These are phyloP conservation scores for Ceratothoa steindachneri DNA, from an alignment of 2,888 invertebrate genomes.

Conservation along the genomic window DNA sequence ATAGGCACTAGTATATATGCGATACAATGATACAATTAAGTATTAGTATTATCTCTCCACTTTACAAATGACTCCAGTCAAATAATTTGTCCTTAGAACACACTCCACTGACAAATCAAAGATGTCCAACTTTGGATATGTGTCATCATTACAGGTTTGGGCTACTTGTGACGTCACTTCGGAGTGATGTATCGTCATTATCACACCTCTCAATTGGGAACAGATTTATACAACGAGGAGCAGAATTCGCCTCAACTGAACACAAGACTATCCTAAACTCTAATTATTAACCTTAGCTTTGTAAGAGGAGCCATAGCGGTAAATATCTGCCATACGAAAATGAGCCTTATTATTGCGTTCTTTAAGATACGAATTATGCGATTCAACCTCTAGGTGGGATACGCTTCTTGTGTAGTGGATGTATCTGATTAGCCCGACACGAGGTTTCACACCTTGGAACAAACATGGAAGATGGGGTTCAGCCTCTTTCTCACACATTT, in stretches of 20 bases:
- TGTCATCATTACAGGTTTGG: slow-evolving; percentile 6
- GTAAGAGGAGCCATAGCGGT: background rate
- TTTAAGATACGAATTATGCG: background rate
- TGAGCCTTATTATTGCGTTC: background rate
- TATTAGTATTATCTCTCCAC: too few relatives aligned
- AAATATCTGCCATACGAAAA: background rate
- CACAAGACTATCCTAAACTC: slow-evolving; percentile 12
- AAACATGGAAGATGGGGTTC: slow-evolving; percentile 36
- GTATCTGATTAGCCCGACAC: slow-evolving; percentile 41
- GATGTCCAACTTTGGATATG: too few relatives aligned
- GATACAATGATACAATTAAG: too few relatives aligned
- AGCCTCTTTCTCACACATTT: background rate
- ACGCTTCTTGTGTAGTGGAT: slow-evolving; percentile 17
- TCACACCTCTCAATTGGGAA: slow-evolving; percentile 10
- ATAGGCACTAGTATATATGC: too few relatives aligned
- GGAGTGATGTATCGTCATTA: slow-evolving; percentile 9
- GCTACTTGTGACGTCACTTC: slow-evolving; percentile 11
- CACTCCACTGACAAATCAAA: too few relatives aligned
- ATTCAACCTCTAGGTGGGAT: slow-evolving; percentile 5
- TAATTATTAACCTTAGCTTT: slow-evolving; percentile 1
- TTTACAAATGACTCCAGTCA: too few relatives aligned
- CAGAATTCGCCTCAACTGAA: slow-evolving; percentile 1
- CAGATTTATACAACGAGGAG: slow-evolving; percentile 3
- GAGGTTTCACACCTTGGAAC: slow-evolving; percentile 47
- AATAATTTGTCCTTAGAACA: too few relatives aligned